A percentile compares a stretch with the other conserved stretches of the same genome.
Conservation (phyloP, 1,140 invertebrate species). For the Camponotus vicinus region DNA sequence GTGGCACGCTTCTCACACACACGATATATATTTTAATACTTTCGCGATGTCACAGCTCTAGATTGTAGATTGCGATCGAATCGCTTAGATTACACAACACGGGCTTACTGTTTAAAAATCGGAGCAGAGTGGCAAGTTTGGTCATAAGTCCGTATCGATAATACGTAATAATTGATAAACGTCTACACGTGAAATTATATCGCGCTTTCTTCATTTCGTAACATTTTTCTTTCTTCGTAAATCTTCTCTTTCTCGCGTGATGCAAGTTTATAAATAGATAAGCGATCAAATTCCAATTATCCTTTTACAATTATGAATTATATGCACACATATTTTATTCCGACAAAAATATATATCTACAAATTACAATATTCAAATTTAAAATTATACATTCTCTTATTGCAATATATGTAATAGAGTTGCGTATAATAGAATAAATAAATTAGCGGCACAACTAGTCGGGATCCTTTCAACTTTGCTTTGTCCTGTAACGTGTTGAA, state of each 20-base stretch:
- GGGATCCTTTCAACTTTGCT: too few relatives aligned
- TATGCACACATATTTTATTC: too few relatives aligned
- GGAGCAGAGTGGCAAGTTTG: conserved; percentile 7
- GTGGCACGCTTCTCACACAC: conserved; percentile 29
- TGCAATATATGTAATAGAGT: too few relatives aligned
- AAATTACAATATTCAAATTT: too few relatives aligned
- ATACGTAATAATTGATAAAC: conserved; percentile 16
- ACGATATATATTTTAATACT: conserved; percentile 36
- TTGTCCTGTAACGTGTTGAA: too few relatives aligned
- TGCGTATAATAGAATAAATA: too few relatives aligned
- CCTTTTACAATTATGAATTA: too few relatives aligned
- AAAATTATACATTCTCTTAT: too few relatives aligned
- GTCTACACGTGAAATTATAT: not conserved
- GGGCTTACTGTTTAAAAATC: conserved; percentile 15
- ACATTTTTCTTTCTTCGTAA: not conserved
- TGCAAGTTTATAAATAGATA: not conserved
- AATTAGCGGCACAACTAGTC: too few relatives aligned
- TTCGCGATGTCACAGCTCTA: conserved; percentile 9
- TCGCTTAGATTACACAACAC: conserved; percentile 21
- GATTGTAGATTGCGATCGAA: conserved; percentile 32
- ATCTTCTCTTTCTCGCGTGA: not conserved
- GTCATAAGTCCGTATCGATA: conserved; percentile 36
- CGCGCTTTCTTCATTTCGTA: not conserved
- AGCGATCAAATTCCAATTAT: too few relatives aligned
- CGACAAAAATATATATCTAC: too few relatives aligned